Percentiles rank a stretch among this genome's conserved stretches.
These are phyloP conservation scores for Tachysurus vachellii DNA, from an alignment of 2,113 vertebrate genomes.

Conservation along the genomic window DNA sequence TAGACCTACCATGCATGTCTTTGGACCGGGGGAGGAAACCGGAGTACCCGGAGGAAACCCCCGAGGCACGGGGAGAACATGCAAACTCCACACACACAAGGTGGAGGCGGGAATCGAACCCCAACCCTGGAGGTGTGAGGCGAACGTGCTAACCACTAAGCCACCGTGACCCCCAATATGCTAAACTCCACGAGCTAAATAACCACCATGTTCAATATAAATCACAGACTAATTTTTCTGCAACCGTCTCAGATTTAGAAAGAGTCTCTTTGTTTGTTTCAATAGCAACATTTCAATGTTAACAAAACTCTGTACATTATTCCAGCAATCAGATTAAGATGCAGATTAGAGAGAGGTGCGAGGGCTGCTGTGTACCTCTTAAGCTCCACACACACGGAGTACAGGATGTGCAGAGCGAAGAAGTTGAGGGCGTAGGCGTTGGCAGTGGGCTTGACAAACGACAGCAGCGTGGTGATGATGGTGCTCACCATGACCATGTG, in stretches of 20 bases:
- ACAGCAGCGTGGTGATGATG: constrained; percentile 74
- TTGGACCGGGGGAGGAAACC: too few species aligned
- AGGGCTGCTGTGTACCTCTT: constrained; percentile 72
- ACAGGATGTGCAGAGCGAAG: constrained; percentile 84
- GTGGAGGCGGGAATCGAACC: too few species aligned
- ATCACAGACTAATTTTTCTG: too few species aligned
- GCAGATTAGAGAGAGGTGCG: background rate
- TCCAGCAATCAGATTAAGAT: background rate
- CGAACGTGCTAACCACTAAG: too few species aligned
- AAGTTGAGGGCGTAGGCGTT: constrained; percentile 89
- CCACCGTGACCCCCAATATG: too few species aligned
- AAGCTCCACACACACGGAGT: constrained; percentile 74
- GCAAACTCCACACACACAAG: too few species aligned
- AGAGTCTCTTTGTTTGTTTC: background rate
- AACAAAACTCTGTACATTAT: background rate
- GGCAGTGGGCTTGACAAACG: constrained; percentile 81
- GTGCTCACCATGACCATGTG: constrained; percentile 70
- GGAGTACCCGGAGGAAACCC: too few species aligned
- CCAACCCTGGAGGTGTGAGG: too few species aligned
- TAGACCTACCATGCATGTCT: too few species aligned
- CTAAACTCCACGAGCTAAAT: background rate
- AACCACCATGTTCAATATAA: background rate
- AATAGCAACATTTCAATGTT: background rate
- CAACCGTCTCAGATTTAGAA: too few species aligned
- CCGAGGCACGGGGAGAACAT: too few species aligned